phyloP scores from a whole-genome alignment of 2,888 invertebrate genomes.

The Cenopis cana region DNA sequence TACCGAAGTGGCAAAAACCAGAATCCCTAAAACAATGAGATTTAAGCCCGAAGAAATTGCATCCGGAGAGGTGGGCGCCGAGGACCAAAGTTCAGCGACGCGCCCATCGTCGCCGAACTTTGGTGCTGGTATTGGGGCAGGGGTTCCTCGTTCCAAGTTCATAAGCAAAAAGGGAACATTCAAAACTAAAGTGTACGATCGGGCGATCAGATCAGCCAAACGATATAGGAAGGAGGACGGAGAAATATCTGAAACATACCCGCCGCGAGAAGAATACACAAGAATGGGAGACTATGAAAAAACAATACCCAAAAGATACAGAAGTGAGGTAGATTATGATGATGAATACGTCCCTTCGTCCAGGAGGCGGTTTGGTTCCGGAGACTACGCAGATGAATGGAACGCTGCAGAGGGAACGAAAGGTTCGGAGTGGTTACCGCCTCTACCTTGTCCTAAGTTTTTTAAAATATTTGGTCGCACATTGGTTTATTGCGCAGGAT shows the following conservation, averaged over 20 bases:
- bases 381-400: constrained; percentile 10
- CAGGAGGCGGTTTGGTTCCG: neutral
- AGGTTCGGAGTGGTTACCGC: neutral
- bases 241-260: too few species aligned
- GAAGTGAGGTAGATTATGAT: neutral
- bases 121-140: neutral
- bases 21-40: neutral
- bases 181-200: constrained; percentile 14
- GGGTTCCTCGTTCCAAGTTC: neutral
- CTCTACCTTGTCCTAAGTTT: neutral
- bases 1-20: constrained; percentile 6
- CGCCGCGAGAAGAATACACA: neutral
- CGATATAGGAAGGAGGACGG: too few species aligned
- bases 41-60: neutral
- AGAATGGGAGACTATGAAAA: neutral
- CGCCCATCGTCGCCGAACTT: neutral
- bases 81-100: neutral
- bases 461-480: constrained; percentile 11
- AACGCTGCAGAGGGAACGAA: neutral
- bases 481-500: constrained; percentile 12
- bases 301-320: neutral
- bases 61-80: neutral
- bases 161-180: neutral
- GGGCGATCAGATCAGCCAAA: neutral
- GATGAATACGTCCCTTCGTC: neutral